phyloP scores from a whole-genome alignment of 2,113 vertebrate genomes.

The Larimichthys polyactis region DNA sequence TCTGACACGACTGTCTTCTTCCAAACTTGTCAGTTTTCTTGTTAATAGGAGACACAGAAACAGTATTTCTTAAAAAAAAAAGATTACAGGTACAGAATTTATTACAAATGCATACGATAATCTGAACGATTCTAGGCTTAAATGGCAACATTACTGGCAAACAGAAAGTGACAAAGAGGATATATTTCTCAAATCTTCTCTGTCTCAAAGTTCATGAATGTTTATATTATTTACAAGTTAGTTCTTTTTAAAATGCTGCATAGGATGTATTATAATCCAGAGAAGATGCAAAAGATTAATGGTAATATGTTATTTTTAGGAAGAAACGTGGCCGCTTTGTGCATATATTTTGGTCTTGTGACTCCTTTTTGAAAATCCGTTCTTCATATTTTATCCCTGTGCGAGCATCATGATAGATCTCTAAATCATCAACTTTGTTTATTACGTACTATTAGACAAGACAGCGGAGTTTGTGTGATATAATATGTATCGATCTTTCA shows the following conservation, averaged over 20 bases:
- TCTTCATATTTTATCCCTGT: not conserved
- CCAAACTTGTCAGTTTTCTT: not conserved
- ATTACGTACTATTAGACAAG: conserved; percentile 12
- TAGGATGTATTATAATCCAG: not conserved
- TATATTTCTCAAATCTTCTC: not conserved
- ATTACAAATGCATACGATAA: not conserved
- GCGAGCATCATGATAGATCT: not conserved
- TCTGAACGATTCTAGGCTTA: not conserved
- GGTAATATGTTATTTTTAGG: not conserved
- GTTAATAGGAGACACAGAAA: not conserved
- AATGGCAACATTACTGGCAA: no score
- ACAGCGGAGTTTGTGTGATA: conserved; percentile 9
- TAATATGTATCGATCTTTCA: conserved; percentile 26
- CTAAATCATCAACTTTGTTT: conserved; percentile 22
- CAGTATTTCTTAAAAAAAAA: not conserved
- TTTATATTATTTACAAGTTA: not conserved
- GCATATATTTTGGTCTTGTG: not conserved
- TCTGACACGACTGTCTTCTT: not conserved
- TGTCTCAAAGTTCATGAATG: not conserved
- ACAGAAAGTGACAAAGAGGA: not conserved
- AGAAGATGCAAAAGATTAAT: not conserved
- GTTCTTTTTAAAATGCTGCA: not conserved
- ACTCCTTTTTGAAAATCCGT: conserved; percentile 3
- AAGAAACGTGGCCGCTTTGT: not conserved
- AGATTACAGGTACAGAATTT: not conserved